Base-by-base conservation (phyloP, 2,797 vertebrate genomes). In the Astyanax mexicanus region DNA sequence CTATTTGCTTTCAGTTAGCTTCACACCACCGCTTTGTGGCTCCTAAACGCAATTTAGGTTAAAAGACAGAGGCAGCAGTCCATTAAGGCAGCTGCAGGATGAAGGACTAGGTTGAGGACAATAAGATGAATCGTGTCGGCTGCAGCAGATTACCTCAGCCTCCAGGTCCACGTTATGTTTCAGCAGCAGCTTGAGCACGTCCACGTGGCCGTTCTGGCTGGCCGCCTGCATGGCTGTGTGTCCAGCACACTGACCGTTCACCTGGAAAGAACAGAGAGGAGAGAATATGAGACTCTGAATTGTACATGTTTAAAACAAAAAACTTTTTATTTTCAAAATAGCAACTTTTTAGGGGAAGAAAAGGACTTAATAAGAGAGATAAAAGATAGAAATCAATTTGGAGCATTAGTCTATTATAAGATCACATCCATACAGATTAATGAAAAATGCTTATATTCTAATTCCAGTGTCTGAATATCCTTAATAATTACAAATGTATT, bases 161-260 rank as follows among this genome's bases (percentile, higher is more conserved):
- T 99, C 98, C 55, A 99, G 93, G 92, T 99, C 98, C 84, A 99
- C 98, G 0, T 89, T 99, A 90, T 99, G 96, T 82, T 99, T 99
- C 80, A 99, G 94, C 82, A 99, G 95, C 83, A 99, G 92, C 87
- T 99, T 99, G 77, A 99, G 91, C 83, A 99, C 98, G 57, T 99
- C 98, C 0, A 99, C 98, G 0, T 99, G 98, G 84, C 98, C 98
- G 3, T 99, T 99, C 86, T 99, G 98, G 92, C 98, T 99, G 75
- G 98, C 98, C 37, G 98, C 98, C 89, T 99, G 98, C 97, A 99
- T 98, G 29, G 98, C 98, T 71, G 98, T 99, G 89, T 99, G 98
- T 83, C 98, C 98, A 84, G 98, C 98, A 91, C 97, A 99, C 35
- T 99, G 98, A 2, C 98, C 97, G 1, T 99, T 99, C 85, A 98